Evolutionary conservation across 2,888 invertebrate genomes (phyloP).

Genomic region (Apamea anceps): DNA sequence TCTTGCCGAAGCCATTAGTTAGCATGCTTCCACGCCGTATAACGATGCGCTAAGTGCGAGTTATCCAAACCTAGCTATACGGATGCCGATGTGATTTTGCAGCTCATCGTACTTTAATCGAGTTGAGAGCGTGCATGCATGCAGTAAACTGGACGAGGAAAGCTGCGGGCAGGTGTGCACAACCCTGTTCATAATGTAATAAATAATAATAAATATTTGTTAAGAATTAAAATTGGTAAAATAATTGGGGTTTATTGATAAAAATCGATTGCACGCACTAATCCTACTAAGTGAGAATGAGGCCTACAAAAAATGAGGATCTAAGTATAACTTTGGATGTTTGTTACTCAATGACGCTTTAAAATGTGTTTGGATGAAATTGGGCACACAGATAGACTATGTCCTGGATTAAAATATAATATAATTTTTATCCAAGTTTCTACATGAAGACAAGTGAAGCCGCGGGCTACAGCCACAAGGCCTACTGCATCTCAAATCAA

Average conservation of each 20-base stretch:
- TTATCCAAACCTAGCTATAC: background rate
- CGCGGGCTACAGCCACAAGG: background rate
- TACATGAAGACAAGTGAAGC: background rate
- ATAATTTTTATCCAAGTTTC: no score
- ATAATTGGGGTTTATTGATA: background rate
- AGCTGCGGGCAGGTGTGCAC: background rate
- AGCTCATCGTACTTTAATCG: background rate
- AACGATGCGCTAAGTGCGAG: background rate
- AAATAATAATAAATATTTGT: background rate
- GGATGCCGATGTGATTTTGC: background rate
- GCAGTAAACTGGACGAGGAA: background rate
- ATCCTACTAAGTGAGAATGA: background rate
- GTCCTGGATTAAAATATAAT: no score
- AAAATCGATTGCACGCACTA: background rate
- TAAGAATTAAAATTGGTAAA: background rate
- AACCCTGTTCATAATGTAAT: background rate
- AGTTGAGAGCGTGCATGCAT: constrained; percentile 1
- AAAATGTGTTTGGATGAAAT: no score
- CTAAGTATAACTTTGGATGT: no score
- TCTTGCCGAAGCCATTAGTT: background rate
- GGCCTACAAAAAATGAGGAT: background rate
- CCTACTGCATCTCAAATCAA: background rate
- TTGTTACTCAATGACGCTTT: no score
- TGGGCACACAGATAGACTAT: no score
- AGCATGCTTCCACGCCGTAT: background rate